Percentiles rank a stretch among this genome's conserved stretches.
Conservation (phyloP, 2,113 vertebrate species). For the Urocynchramus pylzowi region DNA sequence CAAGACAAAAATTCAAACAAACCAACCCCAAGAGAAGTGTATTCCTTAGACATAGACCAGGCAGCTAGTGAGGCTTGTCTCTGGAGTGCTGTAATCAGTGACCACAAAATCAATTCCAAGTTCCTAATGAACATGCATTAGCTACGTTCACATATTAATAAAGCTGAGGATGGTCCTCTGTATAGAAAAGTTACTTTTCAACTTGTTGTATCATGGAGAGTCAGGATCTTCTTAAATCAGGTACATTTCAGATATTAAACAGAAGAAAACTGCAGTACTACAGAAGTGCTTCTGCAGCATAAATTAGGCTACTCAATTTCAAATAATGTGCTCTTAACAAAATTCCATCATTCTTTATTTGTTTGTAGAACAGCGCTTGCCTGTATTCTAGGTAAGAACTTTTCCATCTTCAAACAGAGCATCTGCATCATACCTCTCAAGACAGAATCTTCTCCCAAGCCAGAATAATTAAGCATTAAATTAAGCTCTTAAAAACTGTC, state of each 20-base stretch:
- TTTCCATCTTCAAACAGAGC: background rate
- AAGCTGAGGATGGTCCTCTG: background rate
- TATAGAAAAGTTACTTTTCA: background rate
- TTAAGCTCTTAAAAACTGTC: background rate
- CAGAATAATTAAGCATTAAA: slow-evolving; percentile 5
- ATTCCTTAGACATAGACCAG: background rate
- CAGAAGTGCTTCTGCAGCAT: background rate
- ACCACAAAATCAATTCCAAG: background rate
- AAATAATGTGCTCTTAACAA: background rate
- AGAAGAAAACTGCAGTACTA: background rate
- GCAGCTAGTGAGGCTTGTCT: background rate
- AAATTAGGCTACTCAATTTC: background rate
- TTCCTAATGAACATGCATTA: background rate
- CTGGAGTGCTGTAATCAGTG: background rate
- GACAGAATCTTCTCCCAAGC: background rate
- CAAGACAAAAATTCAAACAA: background rate
- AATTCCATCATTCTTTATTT: background rate
- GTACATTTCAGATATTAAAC: background rate
- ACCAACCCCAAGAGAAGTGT: background rate
- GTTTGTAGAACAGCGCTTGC: background rate
- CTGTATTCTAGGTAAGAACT: background rate
- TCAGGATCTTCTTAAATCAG: background rate
- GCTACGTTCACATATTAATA: background rate
- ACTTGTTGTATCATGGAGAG: background rate
- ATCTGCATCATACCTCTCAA: background rate